phyloP scores from a whole-genome alignment of 2,888 invertebrate species.

The Lochmaea crataegi region DNA sequence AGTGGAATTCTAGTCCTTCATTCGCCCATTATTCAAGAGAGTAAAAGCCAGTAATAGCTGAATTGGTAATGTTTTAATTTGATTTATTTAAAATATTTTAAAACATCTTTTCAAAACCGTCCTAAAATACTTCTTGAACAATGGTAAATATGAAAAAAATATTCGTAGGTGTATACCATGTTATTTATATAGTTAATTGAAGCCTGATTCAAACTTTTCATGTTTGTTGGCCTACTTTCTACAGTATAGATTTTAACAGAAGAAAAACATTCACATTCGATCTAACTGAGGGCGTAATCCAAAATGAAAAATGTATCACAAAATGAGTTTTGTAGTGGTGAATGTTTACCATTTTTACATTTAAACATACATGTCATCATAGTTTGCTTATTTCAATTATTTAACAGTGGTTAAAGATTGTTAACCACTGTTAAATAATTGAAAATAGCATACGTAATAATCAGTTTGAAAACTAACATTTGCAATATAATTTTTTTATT shows the following conservation, averaged over 20 bases:
- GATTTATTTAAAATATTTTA: slow-evolving; percentile 57
- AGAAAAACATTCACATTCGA: slow-evolving; percentile 14
- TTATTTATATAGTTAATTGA: slow-evolving; percentile 53
- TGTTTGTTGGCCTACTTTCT: slow-evolving; percentile 37
- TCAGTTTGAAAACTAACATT: no score
- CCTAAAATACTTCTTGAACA: slow-evolving; percentile 59
- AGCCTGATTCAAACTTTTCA: slow-evolving; percentile 36
- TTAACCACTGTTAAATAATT: no score
- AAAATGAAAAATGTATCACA: not conserved
- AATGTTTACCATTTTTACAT: not conserved
- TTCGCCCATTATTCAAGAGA: slow-evolving; percentile 60
- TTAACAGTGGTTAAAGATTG: no score
- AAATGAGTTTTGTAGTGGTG: not conserved
- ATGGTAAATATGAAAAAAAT: slow-evolving; percentile 56
- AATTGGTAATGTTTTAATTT: slow-evolving; percentile 38
- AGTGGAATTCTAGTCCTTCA: slow-evolving; percentile 63
- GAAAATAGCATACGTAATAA: no score
- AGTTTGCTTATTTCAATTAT: no score
- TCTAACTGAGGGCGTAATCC: not conserved
- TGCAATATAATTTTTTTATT: no score
- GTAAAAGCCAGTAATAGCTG: slow-evolving; percentile 63
- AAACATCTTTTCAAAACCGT: slow-evolving; percentile 59
- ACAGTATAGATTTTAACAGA: slow-evolving; percentile 12
- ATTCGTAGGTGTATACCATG: slow-evolving; percentile 60
- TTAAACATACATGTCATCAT: no score